phyloP scores from a whole-genome alignment of 2,113 vertebrate genomes.

The Oenanthe oenanthe region DNA sequence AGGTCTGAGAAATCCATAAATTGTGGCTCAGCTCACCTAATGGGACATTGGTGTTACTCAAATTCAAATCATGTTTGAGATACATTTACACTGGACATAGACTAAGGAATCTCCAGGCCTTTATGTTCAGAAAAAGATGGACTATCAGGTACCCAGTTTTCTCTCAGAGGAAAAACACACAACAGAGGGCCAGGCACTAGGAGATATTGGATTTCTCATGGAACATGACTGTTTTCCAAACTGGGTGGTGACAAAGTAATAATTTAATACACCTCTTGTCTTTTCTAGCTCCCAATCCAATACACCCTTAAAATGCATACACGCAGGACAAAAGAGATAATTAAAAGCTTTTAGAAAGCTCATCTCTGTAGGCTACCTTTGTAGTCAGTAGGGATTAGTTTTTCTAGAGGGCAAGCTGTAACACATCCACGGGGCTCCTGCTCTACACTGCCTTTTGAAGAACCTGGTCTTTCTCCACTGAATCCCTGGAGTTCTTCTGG shows the following conservation, averaged over 20 bases:
- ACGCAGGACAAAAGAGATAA: not conserved
- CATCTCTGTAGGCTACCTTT: not conserved
- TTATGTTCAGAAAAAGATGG: not conserved
- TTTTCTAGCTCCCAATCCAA: not conserved
- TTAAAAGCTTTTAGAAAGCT: not conserved
- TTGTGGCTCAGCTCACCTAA: not conserved
- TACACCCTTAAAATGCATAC: not conserved
- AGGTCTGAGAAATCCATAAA: not conserved
- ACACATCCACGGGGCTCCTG: not conserved
- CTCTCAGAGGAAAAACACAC: not conserved
- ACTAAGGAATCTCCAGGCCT: not conserved
- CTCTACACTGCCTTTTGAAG: not conserved
- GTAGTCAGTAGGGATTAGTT: not conserved
- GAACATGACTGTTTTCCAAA: not conserved
- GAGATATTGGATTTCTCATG: not conserved
- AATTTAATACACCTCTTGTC: not conserved
- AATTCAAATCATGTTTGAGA: not conserved
- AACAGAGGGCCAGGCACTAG: not conserved
- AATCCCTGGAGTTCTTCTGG: not conserved
- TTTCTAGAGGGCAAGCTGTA: not conserved
- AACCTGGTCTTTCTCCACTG: not conserved
- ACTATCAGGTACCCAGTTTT: not conserved
- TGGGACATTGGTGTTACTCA: not conserved
- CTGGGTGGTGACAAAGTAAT: not conserved
- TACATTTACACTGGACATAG: not conserved